phyloP scores from a whole-genome alignment of 2,113 vertebrate genomes.

The Alaudala cheleensis region DNA sequence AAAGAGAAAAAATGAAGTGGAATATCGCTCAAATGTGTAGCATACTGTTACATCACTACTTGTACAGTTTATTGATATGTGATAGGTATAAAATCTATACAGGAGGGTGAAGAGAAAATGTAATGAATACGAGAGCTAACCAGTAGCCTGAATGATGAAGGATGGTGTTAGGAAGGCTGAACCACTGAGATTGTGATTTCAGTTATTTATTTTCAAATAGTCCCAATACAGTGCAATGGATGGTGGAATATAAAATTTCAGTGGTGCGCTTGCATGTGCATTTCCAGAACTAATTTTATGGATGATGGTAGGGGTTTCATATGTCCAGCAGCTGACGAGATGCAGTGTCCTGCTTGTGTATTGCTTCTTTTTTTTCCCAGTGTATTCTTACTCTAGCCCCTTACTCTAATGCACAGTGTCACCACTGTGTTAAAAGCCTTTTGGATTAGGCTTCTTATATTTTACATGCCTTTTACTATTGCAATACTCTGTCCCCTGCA shows the following conservation, averaged over 20 bases:
- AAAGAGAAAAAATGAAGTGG: conserved; percentile 2
- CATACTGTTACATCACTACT: not conserved
- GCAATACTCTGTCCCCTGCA: not conserved
- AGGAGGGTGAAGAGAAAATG: not conserved
- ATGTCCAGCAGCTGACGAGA: not conserved
- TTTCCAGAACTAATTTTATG: not conserved
- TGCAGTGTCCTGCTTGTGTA: not conserved
- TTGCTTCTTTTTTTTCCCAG: not conserved
- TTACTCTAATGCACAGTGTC: not conserved
- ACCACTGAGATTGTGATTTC: not conserved
- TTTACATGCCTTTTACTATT: not conserved
- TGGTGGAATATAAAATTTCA: not conserved
- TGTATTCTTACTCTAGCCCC: not conserved
- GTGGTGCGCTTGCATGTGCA: not conserved
- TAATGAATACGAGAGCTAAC: not conserved
- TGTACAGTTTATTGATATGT: not conserved
- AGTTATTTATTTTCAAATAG: not conserved
- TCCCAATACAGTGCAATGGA: not conserved
- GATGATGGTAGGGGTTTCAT: not conserved
- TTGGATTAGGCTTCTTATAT: not conserved
- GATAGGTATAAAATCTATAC: not conserved
- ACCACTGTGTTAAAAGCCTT: not conserved
- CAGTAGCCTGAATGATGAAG: not conserved
- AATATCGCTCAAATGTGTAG: not conserved
- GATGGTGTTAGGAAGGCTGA: not conserved